Evolutionary conservation across 1,140 invertebrate species (phyloP).

Genomic region (Coptotermes formosanus): DNA sequence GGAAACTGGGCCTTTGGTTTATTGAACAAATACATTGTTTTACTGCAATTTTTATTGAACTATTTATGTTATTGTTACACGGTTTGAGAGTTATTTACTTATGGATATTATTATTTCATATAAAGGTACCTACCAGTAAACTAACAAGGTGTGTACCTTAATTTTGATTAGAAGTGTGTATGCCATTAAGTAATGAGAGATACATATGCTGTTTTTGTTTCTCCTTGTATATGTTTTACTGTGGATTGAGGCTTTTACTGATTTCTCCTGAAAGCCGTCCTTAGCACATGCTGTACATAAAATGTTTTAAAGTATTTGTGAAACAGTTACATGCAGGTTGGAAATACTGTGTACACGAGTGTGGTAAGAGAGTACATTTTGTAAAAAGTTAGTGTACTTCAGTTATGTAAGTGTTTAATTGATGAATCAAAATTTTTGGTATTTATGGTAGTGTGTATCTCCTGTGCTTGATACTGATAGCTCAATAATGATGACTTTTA

Average conservation of each 20-base stretch:
- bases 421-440: not conserved
- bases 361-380: not conserved
- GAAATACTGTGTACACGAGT: not conserved
- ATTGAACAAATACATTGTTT: not conserved
- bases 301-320: not conserved
- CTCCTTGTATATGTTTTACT: not conserved
- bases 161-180: not conserved
- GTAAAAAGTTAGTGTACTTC: not conserved
- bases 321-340: not conserved
- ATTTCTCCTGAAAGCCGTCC: not conserved
- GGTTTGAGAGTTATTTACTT: not conserved
- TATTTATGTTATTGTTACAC: conserved; percentile 13
- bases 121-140: not conserved
- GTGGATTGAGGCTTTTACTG: not conserved
- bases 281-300: not conserved
- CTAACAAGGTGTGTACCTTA: not conserved
- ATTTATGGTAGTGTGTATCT: not conserved
- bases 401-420: not conserved
- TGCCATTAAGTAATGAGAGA: not conserved
- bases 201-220: not conserved
- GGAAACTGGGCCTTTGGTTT: not conserved
- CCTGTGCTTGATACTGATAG: not conserved
- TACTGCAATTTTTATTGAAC: not conserved
- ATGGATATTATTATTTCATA: not conserved
- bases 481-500: not conserved